Base-by-base conservation (phyloP, 2,113 vertebrate species). In the Mastomys coucha region DNA sequence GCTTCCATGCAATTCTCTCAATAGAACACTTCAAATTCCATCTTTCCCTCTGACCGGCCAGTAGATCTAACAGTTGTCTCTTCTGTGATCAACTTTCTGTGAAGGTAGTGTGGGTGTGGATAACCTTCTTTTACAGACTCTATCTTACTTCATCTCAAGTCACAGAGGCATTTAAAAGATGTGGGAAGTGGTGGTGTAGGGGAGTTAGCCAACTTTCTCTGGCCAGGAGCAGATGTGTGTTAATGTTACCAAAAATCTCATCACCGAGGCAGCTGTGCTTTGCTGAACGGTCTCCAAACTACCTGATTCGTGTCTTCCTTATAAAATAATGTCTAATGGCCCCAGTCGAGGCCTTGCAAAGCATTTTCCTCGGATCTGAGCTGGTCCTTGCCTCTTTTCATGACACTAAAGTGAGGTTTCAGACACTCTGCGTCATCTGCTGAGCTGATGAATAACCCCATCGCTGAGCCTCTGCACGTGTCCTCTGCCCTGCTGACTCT, bases 251-350 rank as follows among this genome's bases (percentile, higher is more conserved):
- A 87, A 95, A 87, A 60, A 28, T 82, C 88, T 94, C 78, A 95
- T 80, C n/a, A 94, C 49, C 0, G 1, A 94, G 84, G 86, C 93
- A 96, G 96, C 45, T 96, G 93, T 97, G 60, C 92, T 95, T 31
- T n/a, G 80, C 45, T n/a, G 85, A 42, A 95, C 87, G 84, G 11
- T 10, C 31, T 96, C 80, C 63, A n/a, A 95, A 96, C 82, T 56
- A 91, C 63, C 13, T 75, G 78, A 95, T 67, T 97, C 45, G 91
- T 88, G 89, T 84, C 89, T 97, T 89, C 89, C 51, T 36, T 84
- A 65, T 86, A 77, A 97, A 95, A 90, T 88, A 95, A 93, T 96
- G 70, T 33, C 51, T 93, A 88, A 96, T 91, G 42, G 73, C n/a
- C 22, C 7, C 75, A 88, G 81, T 82, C 58, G 88, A 95, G 60